Base-by-base conservation (phyloP, 1,140 invertebrate species). In the Drosophila sproati region DNA sequence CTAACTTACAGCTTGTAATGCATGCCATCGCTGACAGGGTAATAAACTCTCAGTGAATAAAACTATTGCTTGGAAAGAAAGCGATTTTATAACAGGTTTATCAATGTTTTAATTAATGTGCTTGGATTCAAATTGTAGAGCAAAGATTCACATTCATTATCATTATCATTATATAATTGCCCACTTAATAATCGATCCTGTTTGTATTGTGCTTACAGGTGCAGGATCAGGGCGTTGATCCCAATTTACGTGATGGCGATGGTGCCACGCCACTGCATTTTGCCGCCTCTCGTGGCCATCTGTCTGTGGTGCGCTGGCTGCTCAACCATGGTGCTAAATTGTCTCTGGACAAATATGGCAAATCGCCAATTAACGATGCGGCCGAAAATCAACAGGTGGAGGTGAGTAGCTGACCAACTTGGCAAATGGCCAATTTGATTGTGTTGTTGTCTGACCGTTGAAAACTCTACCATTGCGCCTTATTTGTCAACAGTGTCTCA, bases 321-420 rank as follows among this genome's bases (percentile, higher is more conserved):
- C 93, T 98, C 12, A 94, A 95, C 70, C 95, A 97, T 82, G 96
- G 97, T 0, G 96, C 96, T 4, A 94, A 96, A 69, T 93, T 98
- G 20, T 94, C 95, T 3, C 93, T 96, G 43, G 97, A 98, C 92
- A 96, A 97, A 85, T 96, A 96, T 77, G 97, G 97, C 50, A 97
- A 97, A 91, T 97, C 96, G 83, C 97, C 97, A 1, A 95, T 98
- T 31, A 97, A 98, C 88, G 97, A 97, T 92, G 97, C 97, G 0
- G 97, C 96, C 28, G 97, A 98, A 88, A 96, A 97, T 83, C 96
- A 97, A 87, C 96, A 98, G 82, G 94, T 97, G 72, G 96, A 98
- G 95, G 97, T 98, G 92, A 94, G 93, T 90, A 28, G n/a, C 3
- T 6, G 0, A 4, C 32, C 28, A 4, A n/a, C n/a, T 37, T 20